These are phyloP conservation scores for Globodera rostochiensis DNA, from an alignment of 1,140 invertebrate species.

Conservation along the genomic window DNA sequence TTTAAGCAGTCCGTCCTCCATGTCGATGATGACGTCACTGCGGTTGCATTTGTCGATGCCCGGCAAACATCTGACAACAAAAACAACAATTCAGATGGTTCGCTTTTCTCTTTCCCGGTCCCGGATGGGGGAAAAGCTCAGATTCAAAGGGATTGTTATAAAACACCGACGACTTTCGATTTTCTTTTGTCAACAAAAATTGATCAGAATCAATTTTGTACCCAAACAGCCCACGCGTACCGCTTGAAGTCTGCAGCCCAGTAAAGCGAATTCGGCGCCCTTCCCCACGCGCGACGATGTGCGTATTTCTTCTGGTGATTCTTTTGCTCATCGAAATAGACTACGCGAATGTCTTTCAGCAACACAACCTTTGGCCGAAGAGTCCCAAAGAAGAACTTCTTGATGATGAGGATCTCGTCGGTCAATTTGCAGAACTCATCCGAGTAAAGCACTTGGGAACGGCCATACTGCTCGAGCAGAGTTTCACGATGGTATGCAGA, in stretches of 20 bases:
- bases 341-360: slow-evolving; percentile 46
- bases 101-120: not conserved
- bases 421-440: slow-evolving; percentile 66
- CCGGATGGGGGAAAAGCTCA: too few relatives aligned
- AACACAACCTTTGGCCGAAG: slow-evolving; percentile 42
- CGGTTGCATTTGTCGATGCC: slow-evolving; percentile 46
- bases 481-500: slow-evolving; percentile 3
- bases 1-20: slow-evolving; percentile 47
- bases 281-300: slow-evolving; percentile 34
- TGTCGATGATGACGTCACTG: slow-evolving; percentile 45
- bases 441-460: slow-evolving; percentile 36
- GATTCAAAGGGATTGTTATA: too few relatives aligned
- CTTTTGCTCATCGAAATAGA: slow-evolving; percentile 45
- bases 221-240: not conserved
- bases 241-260: slow-evolving; percentile 46
- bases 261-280: slow-evolving; percentile 29
- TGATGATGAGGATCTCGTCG: slow-evolving; percentile 65
- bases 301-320: slow-evolving; percentile 38
- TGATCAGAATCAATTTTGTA: too few relatives aligned
- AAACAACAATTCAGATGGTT: slow-evolving; percentile 21
- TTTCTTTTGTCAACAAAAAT: too few relatives aligned
- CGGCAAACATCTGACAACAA: slow-evolving; percentile 43
- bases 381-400: slow-evolving; percentile 53
- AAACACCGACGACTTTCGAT: too few relatives aligned
- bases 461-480: slow-evolving; percentile 16